Percentiles rank a stretch among this genome's conserved stretches.
Evolutionary conservation across 2,797 vertebrate genomes (phyloP).

Genomic region (Dromococcyx pavoninus): DNA sequence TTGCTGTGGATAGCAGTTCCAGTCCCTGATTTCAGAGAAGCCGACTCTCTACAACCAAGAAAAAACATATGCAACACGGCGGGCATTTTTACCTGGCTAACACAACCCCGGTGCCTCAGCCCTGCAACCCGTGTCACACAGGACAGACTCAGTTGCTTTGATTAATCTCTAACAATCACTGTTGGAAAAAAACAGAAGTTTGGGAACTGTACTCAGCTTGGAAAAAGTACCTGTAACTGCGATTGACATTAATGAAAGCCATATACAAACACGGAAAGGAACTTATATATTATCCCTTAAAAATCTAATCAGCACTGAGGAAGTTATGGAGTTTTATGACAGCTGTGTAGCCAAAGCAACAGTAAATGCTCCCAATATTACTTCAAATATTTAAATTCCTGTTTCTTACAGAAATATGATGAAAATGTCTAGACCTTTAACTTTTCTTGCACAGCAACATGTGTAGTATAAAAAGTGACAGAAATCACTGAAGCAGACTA

Average conservation of each 20-base stretch:
- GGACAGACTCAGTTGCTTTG: neutral
- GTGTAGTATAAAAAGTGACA: constrained; percentile 56
- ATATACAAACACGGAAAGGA: constrained; percentile 14
- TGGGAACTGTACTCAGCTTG: neutral
- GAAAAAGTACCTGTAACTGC: neutral
- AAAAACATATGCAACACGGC: neutral
- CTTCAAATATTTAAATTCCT: constrained; percentile 67
- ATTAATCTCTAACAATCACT: neutral
- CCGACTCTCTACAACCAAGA: neutral
- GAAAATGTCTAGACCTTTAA: constrained; percentile 70
- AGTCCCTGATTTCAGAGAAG: neutral
- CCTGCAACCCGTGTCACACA: rapidly evolving
- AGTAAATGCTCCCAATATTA: constrained; percentile 59
- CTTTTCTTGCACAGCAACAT: constrained; percentile 53
- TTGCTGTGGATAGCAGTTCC: neutral
- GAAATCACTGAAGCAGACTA: constrained; percentile 57
- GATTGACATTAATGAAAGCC: constrained; percentile 51
- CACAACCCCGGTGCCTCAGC: neutral
- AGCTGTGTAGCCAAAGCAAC: constrained; percentile 57
- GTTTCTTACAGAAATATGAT: constrained; percentile 60
- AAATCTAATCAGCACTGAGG: constrained; percentile 20
- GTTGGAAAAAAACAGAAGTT: neutral
- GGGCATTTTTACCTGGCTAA: neutral
- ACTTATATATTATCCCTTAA: constrained; percentile 51
- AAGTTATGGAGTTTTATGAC: constrained; percentile 60